Percentiles rank a stretch among this genome's conserved stretches.
Evolutionary conservation across 2,113 vertebrate genomes (phyloP).

Genomic region (Acinonyx jubatus): DNA sequence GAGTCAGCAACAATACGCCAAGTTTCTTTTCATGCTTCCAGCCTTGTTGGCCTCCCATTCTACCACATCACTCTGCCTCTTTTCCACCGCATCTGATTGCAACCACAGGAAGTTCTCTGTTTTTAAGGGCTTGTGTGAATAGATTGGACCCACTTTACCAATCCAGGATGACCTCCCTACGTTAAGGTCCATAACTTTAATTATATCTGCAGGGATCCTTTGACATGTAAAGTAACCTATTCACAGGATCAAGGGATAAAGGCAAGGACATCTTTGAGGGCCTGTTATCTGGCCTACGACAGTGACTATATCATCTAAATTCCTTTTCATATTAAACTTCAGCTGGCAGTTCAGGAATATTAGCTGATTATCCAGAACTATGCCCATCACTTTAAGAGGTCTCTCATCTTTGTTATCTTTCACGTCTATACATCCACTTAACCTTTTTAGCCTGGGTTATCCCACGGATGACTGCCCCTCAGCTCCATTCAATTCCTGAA

Average conservation of each 20-base stretch:
- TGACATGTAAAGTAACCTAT: background rate
- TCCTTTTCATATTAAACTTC: conserved; percentile 1
- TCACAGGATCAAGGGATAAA: background rate
- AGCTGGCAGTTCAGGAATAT: background rate
- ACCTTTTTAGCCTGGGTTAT: background rate
- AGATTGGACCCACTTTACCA: background rate
- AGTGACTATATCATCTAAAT: background rate
- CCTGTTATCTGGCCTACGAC: background rate
- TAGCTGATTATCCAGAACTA: background rate
- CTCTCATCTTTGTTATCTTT: background rate
- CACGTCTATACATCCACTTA: background rate
- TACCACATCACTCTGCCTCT: background rate
- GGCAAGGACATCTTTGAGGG: background rate
- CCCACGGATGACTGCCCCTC: too few species aligned
- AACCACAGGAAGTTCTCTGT: background rate
- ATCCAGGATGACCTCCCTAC: background rate
- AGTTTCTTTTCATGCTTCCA: background rate
- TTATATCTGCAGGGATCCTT: background rate
- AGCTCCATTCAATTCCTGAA: background rate
- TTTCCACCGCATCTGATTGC: background rate
- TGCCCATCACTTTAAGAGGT: background rate
- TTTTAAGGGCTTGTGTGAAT: background rate
- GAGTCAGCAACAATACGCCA: background rate
- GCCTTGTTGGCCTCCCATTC: background rate
- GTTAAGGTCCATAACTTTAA: background rate